phyloP scores from a whole-genome alignment of 2,888 invertebrate genomes.

The Dicyrtoma fusca region DNA sequence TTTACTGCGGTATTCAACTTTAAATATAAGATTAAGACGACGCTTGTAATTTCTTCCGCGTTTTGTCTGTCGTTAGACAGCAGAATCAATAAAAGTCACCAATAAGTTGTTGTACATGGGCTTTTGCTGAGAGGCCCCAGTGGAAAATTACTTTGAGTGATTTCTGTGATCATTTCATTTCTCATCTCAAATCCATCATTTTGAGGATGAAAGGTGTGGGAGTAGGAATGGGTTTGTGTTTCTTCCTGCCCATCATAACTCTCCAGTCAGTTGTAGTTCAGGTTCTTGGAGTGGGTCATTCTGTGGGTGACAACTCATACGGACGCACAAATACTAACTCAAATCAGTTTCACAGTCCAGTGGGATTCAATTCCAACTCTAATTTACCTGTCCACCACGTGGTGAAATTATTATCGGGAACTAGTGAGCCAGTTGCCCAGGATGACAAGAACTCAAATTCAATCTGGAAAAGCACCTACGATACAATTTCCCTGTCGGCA shows the following conservation, averaged over 20 bases:
- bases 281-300: conserved; percentile 2
- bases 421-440: neutral
- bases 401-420: neutral
- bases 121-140: neutral
- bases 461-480: neutral
- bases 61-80: neutral
- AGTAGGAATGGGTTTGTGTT: conserved; percentile 36
- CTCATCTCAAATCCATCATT: conserved; percentile 11
- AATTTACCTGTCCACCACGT: neutral
- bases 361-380: neutral
- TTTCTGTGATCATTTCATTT: neutral
- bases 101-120: too few relatives aligned
- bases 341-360: neutral
- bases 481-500: neutral
- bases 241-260: conserved; percentile 25
- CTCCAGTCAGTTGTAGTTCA: conserved; percentile 20
- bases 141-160: conserved; percentile 20
- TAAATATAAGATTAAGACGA: too few relatives aligned
- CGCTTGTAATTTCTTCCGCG: neutral
- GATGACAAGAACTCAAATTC: neutral
- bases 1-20: neutral
- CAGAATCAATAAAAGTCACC: neutral
- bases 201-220: conserved; percentile 31
- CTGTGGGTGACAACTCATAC: neutral
- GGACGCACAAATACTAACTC: neutral